Evolutionary conservation across 2,797 vertebrate genomes (phyloP).

Genomic region (Synaphobranchus kaupii): DNA sequence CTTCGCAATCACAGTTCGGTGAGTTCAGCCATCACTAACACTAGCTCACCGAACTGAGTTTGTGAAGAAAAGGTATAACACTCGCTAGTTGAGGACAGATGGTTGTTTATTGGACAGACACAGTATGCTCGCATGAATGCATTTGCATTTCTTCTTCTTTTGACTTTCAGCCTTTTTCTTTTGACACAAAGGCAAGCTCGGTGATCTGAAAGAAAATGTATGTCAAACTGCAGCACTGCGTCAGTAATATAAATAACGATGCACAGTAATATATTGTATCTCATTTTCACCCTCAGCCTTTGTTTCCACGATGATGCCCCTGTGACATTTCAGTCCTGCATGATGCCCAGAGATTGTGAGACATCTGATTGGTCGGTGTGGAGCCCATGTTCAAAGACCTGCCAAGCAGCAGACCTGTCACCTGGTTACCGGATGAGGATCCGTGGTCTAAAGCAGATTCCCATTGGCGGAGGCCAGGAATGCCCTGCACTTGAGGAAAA

Average conservation of each 20-base stretch:
- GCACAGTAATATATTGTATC: conserved; percentile 26
- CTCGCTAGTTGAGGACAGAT: neutral
- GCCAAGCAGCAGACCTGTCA: conserved; percentile 73
- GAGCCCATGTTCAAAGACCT: conserved; percentile 86
- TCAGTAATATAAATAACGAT: neutral
- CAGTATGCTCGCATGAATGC: neutral
- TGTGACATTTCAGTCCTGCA: conserved; percentile 80
- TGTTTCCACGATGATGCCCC: conserved; percentile 78
- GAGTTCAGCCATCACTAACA: neutral
- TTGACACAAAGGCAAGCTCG: neutral
- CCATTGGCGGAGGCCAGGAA: conserved; percentile 69
- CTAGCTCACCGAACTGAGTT: neutral
- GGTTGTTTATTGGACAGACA: neutral
- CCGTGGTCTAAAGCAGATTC: conserved; percentile 72
- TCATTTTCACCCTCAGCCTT: conserved; percentile 69
- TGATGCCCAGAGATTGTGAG: conserved; percentile 85
- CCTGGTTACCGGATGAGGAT: conserved; percentile 83
- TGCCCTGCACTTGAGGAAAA: conserved; percentile 86
- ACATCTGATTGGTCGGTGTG: conserved; percentile 85
- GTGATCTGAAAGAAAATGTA: neutral
- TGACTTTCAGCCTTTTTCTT: neutral
- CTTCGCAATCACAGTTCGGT: neutral
- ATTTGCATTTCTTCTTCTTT: neutral
- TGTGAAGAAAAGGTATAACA: neutral
- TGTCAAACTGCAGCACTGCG: neutral